Conservation (phyloP, 2,797 vertebrate genomes). For the Toxotes lorentzi region DNA sequence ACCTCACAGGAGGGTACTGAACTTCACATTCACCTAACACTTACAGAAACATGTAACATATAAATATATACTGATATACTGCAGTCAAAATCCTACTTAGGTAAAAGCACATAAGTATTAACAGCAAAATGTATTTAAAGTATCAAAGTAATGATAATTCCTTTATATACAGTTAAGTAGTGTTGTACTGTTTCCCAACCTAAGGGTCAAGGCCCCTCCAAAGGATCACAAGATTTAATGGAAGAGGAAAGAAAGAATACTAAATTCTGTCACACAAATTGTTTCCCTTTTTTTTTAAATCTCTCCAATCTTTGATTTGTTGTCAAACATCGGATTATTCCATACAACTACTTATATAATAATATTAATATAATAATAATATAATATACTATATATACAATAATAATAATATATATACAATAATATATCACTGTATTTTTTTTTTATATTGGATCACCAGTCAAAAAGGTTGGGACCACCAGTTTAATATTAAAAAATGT, state of each 20-base stretch:
- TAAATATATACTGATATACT: too few relatives aligned
- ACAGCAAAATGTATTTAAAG: too few relatives aligned
- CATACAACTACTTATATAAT: too few relatives aligned
- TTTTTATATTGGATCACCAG: not conserved
- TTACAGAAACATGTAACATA: slow-evolving; percentile 31
- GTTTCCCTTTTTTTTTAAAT: not conserved
- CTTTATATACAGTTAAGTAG: not conserved
- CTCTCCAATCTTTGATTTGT: not conserved
- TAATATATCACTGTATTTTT: not conserved
- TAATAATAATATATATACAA: too few relatives aligned
- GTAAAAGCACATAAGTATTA: not conserved
- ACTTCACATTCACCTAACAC: slow-evolving; percentile 42
- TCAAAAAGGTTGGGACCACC: not conserved
- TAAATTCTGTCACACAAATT: not conserved
- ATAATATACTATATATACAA: too few relatives aligned
- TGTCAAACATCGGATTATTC: not conserved
- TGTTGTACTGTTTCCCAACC: not conserved
- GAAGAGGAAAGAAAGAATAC: not conserved
- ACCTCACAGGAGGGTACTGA: slow-evolving; percentile 28
- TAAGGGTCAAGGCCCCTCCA: not conserved
- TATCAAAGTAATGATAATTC: too few relatives aligned
- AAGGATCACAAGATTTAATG: not conserved
- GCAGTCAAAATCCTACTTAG: not conserved
- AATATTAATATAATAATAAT: too few relatives aligned
- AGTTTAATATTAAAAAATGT: not conserved